Base-by-base conservation (phyloP, 2,113 vertebrate species). In the Vanacampus margaritifer region DNA sequence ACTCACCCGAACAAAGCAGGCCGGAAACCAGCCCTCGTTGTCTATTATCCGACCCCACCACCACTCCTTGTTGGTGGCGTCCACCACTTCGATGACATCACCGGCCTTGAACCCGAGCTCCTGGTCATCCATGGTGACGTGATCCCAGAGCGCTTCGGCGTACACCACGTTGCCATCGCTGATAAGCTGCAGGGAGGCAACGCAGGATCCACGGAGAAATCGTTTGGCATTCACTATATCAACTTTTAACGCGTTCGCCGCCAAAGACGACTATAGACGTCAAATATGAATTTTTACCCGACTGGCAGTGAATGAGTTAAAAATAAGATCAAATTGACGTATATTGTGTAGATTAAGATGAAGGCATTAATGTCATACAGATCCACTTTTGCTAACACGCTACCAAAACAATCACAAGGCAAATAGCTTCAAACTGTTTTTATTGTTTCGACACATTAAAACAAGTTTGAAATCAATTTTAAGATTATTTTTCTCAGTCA, bases 71-170 rank as follows among this genome's bases (percentile, higher is more conserved):
- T 97, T 95, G 43, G 94, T 95, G 67, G 96, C 97, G 41, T 98
- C 96, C 89, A 97, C 95, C 56, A 98, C 97, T 92, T 98, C 93
- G 43, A 98, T 94, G 86, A 98, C 95, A 1, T 97, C 95, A 0
- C 95, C 95, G 0, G 95, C 96, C 81, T 98, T 97, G 90, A 99
- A 98, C 58, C 95, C 96, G 83, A 98, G 91, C 87, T 99, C 97
- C 84, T 97, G 95, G 88, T 96, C 95, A 2, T 99, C 96, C 96
- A 99, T 98, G 48, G 97, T 98, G 86, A 99, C 94, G 19, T 99
- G 96, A 89, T 98, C 97, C 97, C 97, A 99, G 54, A 99, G 94
- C 2, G 95, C 96, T 76, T 99, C 95, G 0, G 96, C 96, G 0
- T 94, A 97, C 69, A 97, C 96, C 88, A 95, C 95, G 0, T 94